Base-by-base conservation (phyloP, 2,113 vertebrate genomes). In the Bubo scandiacus region DNA sequence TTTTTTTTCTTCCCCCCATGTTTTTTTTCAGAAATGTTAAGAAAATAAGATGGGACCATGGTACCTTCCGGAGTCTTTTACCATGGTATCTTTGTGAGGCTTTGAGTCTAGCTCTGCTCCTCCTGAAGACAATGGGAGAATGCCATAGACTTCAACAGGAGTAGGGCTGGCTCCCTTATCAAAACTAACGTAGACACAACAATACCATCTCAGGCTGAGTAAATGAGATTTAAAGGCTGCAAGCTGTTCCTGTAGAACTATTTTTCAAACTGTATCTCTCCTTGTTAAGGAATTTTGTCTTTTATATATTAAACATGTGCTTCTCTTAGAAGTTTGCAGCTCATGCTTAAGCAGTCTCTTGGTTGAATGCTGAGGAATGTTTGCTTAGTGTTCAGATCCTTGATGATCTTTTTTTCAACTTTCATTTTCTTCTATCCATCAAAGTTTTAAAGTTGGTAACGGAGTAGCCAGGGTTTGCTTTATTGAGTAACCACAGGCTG, bases 401-500 rank as follows among this genome's bases (percentile, higher is more conserved):
- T 68, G 89, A 49, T 52, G 58, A 70, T 71, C 72, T 86, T 92
- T 92, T 87, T 96, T 90, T 91, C 67, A 91, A 49, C 94, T 95
- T 97, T 92, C 83, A 87, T 95, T 97, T 96, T 84, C 90, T 87
- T 95, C 89, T 63, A 57, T 88, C 79, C 90, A 61, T 83, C 80
- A 52, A 52, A 87, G 88, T 97, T 95, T 94, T 96, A 55, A 92
- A 94, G 62, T 77, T 90, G 70, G 51, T 90, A 91, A 89, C 52
- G 43, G 94, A 98, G 81, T 95, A 95, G 71, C 89, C 88, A 86
- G 29, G 36, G 34, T 88, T 96, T 97, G 80, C 90, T 98, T 97
- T 97, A 97, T 94, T 95, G 82, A 92, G 62, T 92, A 97, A 94
- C 74, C 77, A 92, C 95, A 97, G 91, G 92, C 95, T 96, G 86